Evolutionary conservation across 1,140 invertebrate species (phyloP).

Genomic region (Rhynchophorus ferrugineus): DNA sequence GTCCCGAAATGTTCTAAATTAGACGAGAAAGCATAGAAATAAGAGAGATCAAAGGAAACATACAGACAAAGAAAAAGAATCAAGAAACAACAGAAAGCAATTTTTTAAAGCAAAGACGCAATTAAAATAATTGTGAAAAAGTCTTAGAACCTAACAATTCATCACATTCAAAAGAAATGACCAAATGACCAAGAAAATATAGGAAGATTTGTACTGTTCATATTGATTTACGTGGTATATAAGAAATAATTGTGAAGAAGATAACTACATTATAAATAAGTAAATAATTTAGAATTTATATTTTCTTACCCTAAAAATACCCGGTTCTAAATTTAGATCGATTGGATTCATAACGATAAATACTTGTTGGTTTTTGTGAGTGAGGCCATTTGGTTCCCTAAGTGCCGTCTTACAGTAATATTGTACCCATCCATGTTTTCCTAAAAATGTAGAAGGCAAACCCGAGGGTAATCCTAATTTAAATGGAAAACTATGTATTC

Average conservation of each 20-base stretch:
- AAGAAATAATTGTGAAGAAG: too few species aligned
- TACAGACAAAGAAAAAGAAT: conserved; percentile 1
- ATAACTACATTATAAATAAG: too few species aligned
- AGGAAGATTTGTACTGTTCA: too few species aligned
- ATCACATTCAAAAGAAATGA: too few species aligned
- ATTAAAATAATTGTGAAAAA: too few species aligned
- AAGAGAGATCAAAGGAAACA: conserved; percentile 22
- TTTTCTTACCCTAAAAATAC: conserved; percentile 72
- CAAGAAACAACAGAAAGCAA: background rate
- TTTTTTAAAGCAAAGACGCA: background rate
- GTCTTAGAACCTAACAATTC: too few species aligned
- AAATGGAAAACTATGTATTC: conserved; percentile 93
- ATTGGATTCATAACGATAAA: conserved; percentile 96
- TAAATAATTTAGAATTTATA: too few species aligned
- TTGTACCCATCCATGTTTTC: conserved; percentile 92
- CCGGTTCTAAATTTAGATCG: conserved; percentile 84
- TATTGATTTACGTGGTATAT: too few species aligned
- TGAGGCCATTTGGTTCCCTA: conserved; percentile 79
- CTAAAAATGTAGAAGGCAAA: conserved; percentile 86
- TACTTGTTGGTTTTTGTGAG: conserved; percentile 93
- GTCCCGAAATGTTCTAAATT: conserved; percentile 38
- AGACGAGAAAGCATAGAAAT: conserved; percentile 22
- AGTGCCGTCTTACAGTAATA: conserved; percentile 90
- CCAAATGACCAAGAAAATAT: too few species aligned
- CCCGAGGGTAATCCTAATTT: conserved; percentile 85